Evolutionary conservation across 2,113 vertebrate genomes (phyloP), one percentile per base, ranked within the genome.

Genomic region (Corythaeola cristata): DNA sequence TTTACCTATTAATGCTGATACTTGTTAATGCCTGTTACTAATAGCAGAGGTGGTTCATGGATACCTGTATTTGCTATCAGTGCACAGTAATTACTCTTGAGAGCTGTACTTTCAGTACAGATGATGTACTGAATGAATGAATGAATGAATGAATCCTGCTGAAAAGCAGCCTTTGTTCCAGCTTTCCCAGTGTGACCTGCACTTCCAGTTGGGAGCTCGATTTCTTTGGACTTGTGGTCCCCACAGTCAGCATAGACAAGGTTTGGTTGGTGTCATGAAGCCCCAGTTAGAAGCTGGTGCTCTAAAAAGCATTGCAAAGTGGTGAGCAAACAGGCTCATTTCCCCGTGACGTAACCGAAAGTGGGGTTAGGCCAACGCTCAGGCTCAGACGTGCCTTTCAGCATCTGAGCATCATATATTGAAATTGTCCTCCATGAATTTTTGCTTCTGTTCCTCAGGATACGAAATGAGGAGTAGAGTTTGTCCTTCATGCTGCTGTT

Each of bases 331-430:
- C 13, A 4, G 5, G 6, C 19, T 89, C 21, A 13, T 1, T 79
- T 73, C 50, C 58, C 69, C 1, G 2, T 58, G 49, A 30, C 0
- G 1, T 41, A 26, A 45, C 32, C 71, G 63, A 19, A 71, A 45
- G 20, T n/a, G 15, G 0, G 5, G 1, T 41, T 62, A 81, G n/a
- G n/a, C 23, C n/a, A 90, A 14, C 0, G 1, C 19, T 81, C 2
- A 7, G 44, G 21, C 49, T 89, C 35, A 62, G 3, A 76, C 18
- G 15, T 60, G 44, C 26, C 35, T 67, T 85, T 88, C n/a, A 32
- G 56, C 66, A 60, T 45, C 47, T 52, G 56, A 90, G 21, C 56
- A 32, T 44, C 0, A 2, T 47, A 8, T 47, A 7, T 59, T 72
- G 89, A 32, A 60, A 6, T 37, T 90, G 56, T 45, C 26, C 39